Conservation (phyloP, 2,113 vertebrate genomes). For the Mesitornis unicolor region DNA sequence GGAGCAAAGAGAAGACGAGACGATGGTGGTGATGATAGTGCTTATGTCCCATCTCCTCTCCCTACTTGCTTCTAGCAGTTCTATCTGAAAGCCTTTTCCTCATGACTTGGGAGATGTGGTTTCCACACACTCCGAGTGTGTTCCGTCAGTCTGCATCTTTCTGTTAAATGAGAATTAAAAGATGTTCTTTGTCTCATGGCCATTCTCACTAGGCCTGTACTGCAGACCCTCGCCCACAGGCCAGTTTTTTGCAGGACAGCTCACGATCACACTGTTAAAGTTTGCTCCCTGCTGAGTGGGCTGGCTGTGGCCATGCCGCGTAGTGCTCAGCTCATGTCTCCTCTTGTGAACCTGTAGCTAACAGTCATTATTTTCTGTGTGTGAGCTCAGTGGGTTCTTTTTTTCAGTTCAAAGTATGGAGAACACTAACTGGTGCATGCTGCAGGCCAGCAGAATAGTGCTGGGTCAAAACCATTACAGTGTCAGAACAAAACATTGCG, state of each 20-base stretch:
- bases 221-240: not conserved
- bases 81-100: not conserved
- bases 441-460: not conserved
- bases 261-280: not conserved
- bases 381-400: not conserved
- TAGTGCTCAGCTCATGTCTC: not conserved
- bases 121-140: accelerated
- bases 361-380: not conserved
- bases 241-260: not conserved
- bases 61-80: not conserved
- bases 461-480: not conserved
- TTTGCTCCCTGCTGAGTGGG: not conserved
- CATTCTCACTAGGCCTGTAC: not conserved
- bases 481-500: not conserved
- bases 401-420: not conserved
- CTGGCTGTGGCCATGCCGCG: not conserved
- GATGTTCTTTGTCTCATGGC: not conserved
- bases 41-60: not conserved
- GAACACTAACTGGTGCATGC: not conserved
- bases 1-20: not conserved
- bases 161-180: not conserved
- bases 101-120: not conserved
- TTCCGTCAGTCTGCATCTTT: not conserved
- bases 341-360: not conserved
- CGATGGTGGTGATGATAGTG: not conserved